A percentile compares a stretch with the other conserved stretches of the same genome.
These are phyloP conservation scores for Ischnura elegans DNA, from an alignment of 2,888 invertebrate genomes.

Conservation along the genomic window DNA sequence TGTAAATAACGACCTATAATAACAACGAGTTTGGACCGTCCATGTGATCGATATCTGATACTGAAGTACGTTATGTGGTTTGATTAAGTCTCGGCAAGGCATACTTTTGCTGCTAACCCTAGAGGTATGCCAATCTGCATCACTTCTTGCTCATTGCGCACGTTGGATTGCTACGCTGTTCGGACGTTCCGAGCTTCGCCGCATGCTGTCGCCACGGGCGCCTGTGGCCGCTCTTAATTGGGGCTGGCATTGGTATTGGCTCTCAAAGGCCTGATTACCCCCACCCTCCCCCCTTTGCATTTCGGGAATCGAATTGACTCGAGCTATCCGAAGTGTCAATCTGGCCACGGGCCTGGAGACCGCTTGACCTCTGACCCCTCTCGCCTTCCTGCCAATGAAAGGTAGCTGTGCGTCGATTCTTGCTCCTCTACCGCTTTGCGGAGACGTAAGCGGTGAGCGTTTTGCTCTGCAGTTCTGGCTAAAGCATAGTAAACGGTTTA, in stretches of 20 bases:
- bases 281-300: background rate
- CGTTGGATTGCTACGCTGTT: background rate
- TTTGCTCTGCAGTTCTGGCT: background rate
- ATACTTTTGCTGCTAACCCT: too few species aligned
- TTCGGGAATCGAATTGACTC: background rate
- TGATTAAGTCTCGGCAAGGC: too few species aligned
- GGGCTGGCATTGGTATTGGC: background rate
- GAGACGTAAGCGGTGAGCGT: background rate
- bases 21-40: too few species aligned
- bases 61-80: too few species aligned
- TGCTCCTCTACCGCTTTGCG: background rate
- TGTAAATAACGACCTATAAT: too few species aligned
- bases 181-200: background rate
- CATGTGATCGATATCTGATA: too few species aligned
- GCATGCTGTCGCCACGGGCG: background rate
- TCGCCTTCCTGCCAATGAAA: background rate
- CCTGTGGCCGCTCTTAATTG: background rate
- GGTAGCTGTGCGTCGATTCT: background rate
- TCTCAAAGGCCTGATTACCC: background rate
- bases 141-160: too few species aligned
- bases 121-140: too few species aligned
- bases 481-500: too few species aligned
- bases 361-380: constrained; percentile 16
- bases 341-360: background rate
- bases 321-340: background rate